Conservation (phyloP, 1,140 invertebrate species). For the Pseudomyrmex pallidus region DNA sequence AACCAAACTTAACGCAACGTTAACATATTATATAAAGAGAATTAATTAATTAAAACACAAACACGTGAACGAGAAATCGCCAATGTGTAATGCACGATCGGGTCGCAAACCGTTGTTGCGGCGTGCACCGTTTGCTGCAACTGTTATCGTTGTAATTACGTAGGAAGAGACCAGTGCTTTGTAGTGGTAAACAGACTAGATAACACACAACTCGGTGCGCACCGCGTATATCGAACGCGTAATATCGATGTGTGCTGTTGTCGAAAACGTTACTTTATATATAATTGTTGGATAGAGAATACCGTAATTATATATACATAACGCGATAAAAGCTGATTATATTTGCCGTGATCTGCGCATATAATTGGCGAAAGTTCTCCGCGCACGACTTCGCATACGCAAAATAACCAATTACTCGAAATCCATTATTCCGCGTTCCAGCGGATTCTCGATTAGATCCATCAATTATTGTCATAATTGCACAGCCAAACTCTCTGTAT, state of each 20-base stretch:
- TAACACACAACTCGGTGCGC: conserved; percentile 10
- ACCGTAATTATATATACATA: no score
- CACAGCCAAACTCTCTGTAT: conserved; percentile 16
- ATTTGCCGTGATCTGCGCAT: conserved; percentile 1
- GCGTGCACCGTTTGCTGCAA: background rate
- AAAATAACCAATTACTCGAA: conserved; percentile 31
- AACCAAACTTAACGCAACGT: background rate
- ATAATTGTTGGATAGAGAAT: background rate
- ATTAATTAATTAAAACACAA: conserved; percentile 19
- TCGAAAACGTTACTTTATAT: conserved; percentile 4
- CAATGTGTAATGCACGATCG: conserved; percentile 23
- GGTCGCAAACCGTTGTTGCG: conserved; percentile 7
- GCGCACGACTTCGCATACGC: background rate
- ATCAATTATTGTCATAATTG: conserved; percentile 53
- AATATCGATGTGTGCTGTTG: background rate
- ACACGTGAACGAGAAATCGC: background rate
- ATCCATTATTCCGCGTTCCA: conserved; percentile 7
- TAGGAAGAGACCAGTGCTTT: background rate
- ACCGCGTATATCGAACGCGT: background rate
- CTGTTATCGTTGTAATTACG: conserved; percentile 39
- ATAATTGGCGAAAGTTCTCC: background rate
- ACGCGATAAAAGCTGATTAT: background rate
- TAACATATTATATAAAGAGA: conserved; percentile 26
- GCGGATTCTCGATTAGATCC: conserved; percentile 36
- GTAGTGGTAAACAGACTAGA: conserved; percentile 25